phyloP scores from a whole-genome alignment of 2,888 invertebrate species.

The Ctenicera cuprea region DNA sequence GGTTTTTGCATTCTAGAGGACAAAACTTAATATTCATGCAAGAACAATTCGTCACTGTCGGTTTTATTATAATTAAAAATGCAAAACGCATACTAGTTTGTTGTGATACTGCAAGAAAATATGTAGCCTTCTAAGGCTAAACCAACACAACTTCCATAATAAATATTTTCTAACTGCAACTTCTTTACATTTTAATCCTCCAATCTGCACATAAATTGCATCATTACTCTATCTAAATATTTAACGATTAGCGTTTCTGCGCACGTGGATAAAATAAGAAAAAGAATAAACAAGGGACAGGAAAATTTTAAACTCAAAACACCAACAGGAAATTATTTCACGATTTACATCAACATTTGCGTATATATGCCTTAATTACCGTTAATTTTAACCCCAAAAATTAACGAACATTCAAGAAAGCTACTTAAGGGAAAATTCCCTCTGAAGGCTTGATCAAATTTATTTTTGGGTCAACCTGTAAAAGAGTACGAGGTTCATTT shows the following conservation, averaged over 20 bases:
- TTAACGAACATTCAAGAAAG: too few relatives aligned
- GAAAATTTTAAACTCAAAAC: neutral
- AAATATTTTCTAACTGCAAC: neutral
- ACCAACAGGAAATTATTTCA: neutral
- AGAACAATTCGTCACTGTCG: too few relatives aligned
- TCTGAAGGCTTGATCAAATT: neutral
- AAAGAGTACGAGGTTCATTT: too few relatives aligned
- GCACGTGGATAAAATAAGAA: neutral
- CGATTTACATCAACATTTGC: too few relatives aligned
- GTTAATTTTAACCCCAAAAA: too few relatives aligned
- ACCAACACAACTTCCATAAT: neutral
- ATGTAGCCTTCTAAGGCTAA: neutral
- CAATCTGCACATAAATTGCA: conserved; percentile 18
- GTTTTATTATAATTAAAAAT: too few relatives aligned
- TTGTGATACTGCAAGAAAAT: too few relatives aligned
- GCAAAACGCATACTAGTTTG: too few relatives aligned
- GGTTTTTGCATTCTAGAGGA: too few relatives aligned
- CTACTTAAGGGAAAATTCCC: too few relatives aligned
- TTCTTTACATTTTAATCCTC: conserved; percentile 8
- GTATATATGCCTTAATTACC: too few relatives aligned
- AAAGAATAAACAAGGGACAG: neutral
- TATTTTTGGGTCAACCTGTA: neutral
- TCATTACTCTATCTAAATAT: conserved; percentile 5
- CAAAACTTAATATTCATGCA: too few relatives aligned
- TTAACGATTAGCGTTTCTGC: neutral